These are phyloP conservation scores for Delia radicum DNA, from an alignment of 1,140 invertebrate genomes.

Conservation along the genomic window DNA sequence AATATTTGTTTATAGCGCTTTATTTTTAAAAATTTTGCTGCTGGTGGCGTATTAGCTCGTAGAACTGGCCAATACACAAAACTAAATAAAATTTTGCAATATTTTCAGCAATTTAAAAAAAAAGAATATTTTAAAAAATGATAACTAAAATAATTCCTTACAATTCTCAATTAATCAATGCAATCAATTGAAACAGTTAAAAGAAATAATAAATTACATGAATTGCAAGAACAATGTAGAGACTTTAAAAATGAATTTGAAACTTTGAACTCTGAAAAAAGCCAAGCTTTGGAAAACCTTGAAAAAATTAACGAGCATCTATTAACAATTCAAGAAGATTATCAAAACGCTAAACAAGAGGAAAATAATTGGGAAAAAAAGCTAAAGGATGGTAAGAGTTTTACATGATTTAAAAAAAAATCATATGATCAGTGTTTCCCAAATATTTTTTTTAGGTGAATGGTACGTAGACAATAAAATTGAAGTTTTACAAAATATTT, in stretches of 20 bases:
- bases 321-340: not conserved
- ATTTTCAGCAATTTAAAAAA: too few relatives aligned
- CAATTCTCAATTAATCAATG: not conserved
- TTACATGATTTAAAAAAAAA: not conserved
- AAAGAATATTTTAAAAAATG: not conserved
- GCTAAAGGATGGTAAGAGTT: not conserved
- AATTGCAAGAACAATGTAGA: not conserved
- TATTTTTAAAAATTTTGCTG: too few relatives aligned
- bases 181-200: not conserved
- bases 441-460: not conserved
- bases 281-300: not conserved
- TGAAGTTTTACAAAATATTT: not conserved
- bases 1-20: too few relatives aligned
- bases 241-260: not conserved
- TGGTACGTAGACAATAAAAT: not conserved
- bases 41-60: too few relatives aligned
- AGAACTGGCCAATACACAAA: too few relatives aligned
- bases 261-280: not conserved
- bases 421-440: not conserved
- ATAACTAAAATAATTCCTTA: not conserved
- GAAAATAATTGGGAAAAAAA: not conserved
- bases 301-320: not conserved
- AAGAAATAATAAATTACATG: not conserved
- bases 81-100: too few relatives aligned
- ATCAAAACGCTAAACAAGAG: not conserved